Base-by-base conservation (phyloP, 1,140 invertebrate species). In the Drosophila sproati region DNA sequence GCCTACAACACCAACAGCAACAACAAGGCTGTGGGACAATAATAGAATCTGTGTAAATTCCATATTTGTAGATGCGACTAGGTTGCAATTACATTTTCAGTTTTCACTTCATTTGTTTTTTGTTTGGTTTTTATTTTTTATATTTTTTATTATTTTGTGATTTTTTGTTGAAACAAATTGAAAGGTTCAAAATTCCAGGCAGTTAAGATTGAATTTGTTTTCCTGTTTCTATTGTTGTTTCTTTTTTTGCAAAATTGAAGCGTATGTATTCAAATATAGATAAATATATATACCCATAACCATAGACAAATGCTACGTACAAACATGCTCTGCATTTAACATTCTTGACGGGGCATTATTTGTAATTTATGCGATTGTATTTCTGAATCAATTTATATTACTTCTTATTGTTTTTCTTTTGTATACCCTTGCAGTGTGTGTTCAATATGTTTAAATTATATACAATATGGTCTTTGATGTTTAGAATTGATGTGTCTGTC, bases 51-150 rank as follows among this genome's bases (percentile, higher is more conserved):
- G 47, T 50, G 48, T 41, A 12, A 31, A 45, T 43, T 32, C 34
- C 10, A 32, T 50, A 39, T 50, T 57, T 67, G 43, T 64, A 43
- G 20, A 62, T 62, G 34, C 45, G 54, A 67, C 28, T 39, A 3
- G 10, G 51, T 71, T 64, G 51, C 51, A 56, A 34, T 62, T 70
- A 57, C 69, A 66, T 66, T 72, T 71, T 66, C 35, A 64, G 34
- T 50, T 66, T 41, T 66, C 61, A 55, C 34, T 72, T 72, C 64
- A 64, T 64, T 56, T 66, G 31, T 31, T 72, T 50, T 37, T n/a
- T 20, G 5, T 6, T 70, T 54, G 20, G 6, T 62, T 47, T 41
- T 64, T 56, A 54, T 52, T 43, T 52, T 29, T 20, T 2, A 0
- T 8, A 28, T 47, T 35, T 66, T 48, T 39, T 56, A 37, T 10